These are phyloP conservation scores for Cyclopterus lumpus DNA, from an alignment of 2,797 vertebrate genomes.

Conservation along the genomic window DNA sequence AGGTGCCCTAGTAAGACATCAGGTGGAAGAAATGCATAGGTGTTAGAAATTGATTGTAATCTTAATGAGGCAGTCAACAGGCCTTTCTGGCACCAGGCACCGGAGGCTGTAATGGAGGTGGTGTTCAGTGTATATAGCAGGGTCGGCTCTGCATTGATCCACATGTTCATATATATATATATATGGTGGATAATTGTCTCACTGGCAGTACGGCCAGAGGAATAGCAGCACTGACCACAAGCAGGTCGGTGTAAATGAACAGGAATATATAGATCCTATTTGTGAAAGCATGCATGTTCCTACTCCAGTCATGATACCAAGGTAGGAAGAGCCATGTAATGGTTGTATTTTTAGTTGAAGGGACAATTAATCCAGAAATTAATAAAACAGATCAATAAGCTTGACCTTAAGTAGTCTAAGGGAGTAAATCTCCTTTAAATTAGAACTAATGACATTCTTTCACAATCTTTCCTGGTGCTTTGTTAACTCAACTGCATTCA, in stretches of 20 bases:
- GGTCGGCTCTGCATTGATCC: slow-evolving; percentile 59
- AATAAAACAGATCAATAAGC: background rate
- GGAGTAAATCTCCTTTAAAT: background rate
- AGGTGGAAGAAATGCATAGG: slow-evolving; percentile 43
- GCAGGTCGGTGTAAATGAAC: background rate
- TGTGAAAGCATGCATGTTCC: background rate
- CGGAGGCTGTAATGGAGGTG: slow-evolving; percentile 58
- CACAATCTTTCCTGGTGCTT: background rate
- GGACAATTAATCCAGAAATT: background rate
- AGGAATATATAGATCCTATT: too few relatives aligned
- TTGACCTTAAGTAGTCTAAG: background rate
- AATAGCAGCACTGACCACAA: background rate
- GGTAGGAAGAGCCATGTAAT: background rate
- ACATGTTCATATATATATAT: slow-evolving; percentile 63
- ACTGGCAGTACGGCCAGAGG: background rate
- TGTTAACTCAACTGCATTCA: too few relatives aligned
- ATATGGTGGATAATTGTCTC: slow-evolving; percentile 14
- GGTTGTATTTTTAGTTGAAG: background rate
- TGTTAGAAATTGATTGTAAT: slow-evolving; percentile 59
- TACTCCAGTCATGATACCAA: background rate
- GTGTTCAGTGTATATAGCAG: slow-evolving; percentile 44
- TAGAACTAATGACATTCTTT: background rate
- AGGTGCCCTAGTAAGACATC: slow-evolving; percentile 47
- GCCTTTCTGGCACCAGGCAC: slow-evolving; percentile 59
- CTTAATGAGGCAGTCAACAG: slow-evolving; percentile 59